A percentile compares a stretch with the other conserved stretches of the same genome.
Conservation (phyloP, 2,113 vertebrate genomes). For the Chlorodrepanis virens region DNA sequence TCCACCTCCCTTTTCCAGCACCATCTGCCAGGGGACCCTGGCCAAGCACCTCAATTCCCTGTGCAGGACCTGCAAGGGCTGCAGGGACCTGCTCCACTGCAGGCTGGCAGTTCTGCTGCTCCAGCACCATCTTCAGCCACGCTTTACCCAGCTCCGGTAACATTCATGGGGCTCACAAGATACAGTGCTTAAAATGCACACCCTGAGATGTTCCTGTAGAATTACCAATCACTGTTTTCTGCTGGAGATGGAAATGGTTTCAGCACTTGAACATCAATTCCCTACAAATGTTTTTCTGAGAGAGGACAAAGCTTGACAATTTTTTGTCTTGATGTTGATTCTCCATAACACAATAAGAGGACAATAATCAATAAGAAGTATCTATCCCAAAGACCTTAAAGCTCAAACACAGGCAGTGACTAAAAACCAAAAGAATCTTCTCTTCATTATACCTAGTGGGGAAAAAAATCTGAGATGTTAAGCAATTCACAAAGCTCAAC, state of each 20-base stretch:
- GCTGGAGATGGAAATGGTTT: neutral
- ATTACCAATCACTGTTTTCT: rapidly evolving
- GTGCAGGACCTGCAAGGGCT: rapidly evolving
- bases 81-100: rapidly evolving
- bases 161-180: neutral
- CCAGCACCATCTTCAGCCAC: rapidly evolving
- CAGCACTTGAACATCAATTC: neutral
- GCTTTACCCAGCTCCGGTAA: neutral
- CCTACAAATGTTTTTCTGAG: neutral
- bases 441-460: neutral
- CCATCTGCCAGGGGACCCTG: rapidly evolving
- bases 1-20: neutral
- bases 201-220: neutral
- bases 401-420: neutral
- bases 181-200: neutral
- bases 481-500: neutral
- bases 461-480: neutral
- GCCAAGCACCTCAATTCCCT: neutral
- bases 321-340: neutral
- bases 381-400: neutral
- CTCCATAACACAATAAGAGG: neutral
- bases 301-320: neutral
- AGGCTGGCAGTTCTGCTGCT: neutral
- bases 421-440: neutral
- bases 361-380: neutral